phyloP scores from a whole-genome alignment of 1,140 invertebrate species.

The Lordiphosa mommai region DNA sequence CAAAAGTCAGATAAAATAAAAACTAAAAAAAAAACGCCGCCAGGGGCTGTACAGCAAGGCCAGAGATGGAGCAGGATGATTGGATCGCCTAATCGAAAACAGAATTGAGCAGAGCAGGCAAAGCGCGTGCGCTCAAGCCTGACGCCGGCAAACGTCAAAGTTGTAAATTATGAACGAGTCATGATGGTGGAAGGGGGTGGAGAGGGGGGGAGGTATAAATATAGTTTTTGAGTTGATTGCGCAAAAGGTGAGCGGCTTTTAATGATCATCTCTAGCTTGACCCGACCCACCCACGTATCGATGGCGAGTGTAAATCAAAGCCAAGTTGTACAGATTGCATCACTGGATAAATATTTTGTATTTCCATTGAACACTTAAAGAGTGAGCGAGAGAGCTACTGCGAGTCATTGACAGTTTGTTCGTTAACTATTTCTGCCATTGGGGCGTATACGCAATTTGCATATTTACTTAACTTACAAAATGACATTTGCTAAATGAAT shows the following conservation, averaged over 20 bases:
- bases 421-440: slow-evolving; percentile 21
- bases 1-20: slow-evolving; percentile 46
- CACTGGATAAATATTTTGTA: slow-evolving; percentile 50
- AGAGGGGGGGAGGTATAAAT: slow-evolving; percentile 24
- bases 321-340: slow-evolving; percentile 46
- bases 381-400: slow-evolving; percentile 12
- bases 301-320: slow-evolving; percentile 55
- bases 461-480: slow-evolving; percentile 40
- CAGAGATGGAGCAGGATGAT: slow-evolving; percentile 13
- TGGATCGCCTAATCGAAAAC: slow-evolving; percentile 62
- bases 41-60: slow-evolving; percentile 63
- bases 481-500: slow-evolving; percentile 20
- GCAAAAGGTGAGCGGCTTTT: slow-evolving; percentile 39
- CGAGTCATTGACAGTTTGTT: slow-evolving; percentile 29
- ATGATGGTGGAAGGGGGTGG: slow-evolving; percentile 16
- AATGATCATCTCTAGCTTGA: slow-evolving; percentile 39
- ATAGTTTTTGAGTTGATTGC: slow-evolving; percentile 63
- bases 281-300: slow-evolving; percentile 38
- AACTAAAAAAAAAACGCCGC: slow-evolving; percentile 58
- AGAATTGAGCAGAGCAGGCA: slow-evolving; percentile 42
- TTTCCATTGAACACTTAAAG: slow-evolving; percentile 14
- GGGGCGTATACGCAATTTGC: slow-evolving; percentile 65
- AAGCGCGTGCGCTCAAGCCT: slow-evolving; percentile 60
- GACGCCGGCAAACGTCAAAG: slow-evolving; percentile 31
- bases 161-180: slow-evolving; percentile 70